phyloP scores from a whole-genome alignment of 2,888 invertebrate species.

The Melieria omissa region DNA sequence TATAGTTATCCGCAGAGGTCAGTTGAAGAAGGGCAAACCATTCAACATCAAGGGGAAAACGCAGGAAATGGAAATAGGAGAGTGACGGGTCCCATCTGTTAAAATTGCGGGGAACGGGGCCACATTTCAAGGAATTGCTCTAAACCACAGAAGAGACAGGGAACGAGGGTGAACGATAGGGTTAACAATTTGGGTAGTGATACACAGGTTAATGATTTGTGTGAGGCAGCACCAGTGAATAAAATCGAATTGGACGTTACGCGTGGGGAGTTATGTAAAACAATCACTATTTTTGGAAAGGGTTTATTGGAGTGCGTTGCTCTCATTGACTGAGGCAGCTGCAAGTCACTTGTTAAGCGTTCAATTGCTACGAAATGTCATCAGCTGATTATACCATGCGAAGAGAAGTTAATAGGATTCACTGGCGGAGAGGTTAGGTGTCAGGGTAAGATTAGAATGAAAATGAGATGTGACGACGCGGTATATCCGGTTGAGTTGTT shows the following conservation, averaged over 20 bases:
- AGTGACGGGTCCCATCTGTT: constrained; percentile 30
- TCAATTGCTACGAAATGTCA: not conserved
- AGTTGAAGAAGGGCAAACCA: not conserved
- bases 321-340: constrained; percentile 3
- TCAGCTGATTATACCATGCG: too few species aligned
- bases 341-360: constrained; percentile 3
- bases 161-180: too few species aligned
- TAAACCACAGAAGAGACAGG: constrained; percentile 30
- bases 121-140: constrained; percentile 39
- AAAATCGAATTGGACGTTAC: too few species aligned
- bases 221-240: too few species aligned
- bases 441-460: too few species aligned
- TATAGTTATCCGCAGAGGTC: not conserved
- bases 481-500: not conserved
- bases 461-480: too few species aligned
- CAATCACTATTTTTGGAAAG: not conserved
- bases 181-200: too few species aligned
- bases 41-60: not conserved
- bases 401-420: too few species aligned
- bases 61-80: not conserved
- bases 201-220: too few species aligned
- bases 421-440: too few species aligned
- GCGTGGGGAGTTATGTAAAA: not conserved
- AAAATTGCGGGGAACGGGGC: constrained; percentile 36
- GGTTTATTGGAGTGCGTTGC: not conserved